Conservation (phyloP, 2,888 invertebrate genomes). For the Aquatica leii region DNA sequence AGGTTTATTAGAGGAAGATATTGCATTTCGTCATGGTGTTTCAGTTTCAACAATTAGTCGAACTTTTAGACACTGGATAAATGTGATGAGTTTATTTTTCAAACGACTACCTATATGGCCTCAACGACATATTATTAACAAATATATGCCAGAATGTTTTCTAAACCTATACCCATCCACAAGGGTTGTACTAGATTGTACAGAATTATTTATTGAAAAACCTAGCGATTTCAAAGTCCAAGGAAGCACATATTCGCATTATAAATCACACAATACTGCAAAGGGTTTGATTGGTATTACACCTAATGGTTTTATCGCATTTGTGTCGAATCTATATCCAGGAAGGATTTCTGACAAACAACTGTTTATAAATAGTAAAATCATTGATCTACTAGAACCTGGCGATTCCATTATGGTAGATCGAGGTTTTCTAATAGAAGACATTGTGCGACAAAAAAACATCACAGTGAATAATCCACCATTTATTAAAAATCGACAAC, state of each 20-base stretch:
- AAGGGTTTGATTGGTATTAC: background rate
- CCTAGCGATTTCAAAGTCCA: background rate
- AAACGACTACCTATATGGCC: background rate
- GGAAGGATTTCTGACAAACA: background rate
- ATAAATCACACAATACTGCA: background rate
- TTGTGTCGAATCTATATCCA: background rate
- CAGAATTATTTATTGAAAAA: too few species aligned
- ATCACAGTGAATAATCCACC: conserved; percentile 1
- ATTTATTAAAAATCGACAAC: conserved; percentile 1
- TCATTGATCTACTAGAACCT: conserved; percentile 1
- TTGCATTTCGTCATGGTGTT: too few species aligned
- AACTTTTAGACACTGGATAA: background rate
- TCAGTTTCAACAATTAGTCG: background rate
- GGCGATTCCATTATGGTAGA: conserved; percentile 2
- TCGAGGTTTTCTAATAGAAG: conserved; percentile 7
- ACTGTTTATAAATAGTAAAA: background rate
- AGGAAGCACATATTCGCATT: background rate
- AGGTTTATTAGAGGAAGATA: too few species aligned
- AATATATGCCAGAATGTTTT: too few species aligned
- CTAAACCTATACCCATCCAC: too few species aligned
- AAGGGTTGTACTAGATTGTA: too few species aligned
- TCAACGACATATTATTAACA: too few species aligned
- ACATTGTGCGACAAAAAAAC: background rate
- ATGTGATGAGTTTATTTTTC: background rate
- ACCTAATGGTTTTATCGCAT: background rate